Evolutionary conservation across 2,113 vertebrate genomes (phyloP).

Genomic region (Bungarus multicinctus): DNA sequence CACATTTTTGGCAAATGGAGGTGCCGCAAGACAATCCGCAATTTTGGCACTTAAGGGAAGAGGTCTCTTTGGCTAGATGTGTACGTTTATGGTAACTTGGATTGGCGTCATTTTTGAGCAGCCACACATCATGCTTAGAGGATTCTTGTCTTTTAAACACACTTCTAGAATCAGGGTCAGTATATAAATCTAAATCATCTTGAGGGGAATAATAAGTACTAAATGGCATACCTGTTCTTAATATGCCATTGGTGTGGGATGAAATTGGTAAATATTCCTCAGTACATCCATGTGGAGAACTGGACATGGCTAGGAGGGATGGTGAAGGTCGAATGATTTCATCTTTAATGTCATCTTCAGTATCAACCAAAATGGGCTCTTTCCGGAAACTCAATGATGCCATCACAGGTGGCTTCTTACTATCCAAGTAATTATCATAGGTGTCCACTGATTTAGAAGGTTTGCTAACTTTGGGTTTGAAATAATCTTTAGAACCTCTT

Average conservation of each 20-base stretch:
- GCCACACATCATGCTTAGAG: slow-evolving; percentile 69
- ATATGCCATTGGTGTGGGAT: slow-evolving; percentile 71
- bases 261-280: slow-evolving; percentile 83
- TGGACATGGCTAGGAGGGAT: slow-evolving; percentile 82
- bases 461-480: slow-evolving; percentile 85
- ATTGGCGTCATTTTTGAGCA: slow-evolving; percentile 69
- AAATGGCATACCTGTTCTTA: slow-evolving; percentile 73
- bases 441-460: slow-evolving; percentile 91
- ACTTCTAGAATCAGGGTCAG: slow-evolving; percentile 81
- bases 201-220: slow-evolving; percentile 84
- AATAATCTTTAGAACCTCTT: slow-evolving; percentile 81
- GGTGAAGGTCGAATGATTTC: slow-evolving; percentile 87
- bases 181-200: slow-evolving; percentile 94
- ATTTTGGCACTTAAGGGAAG: slow-evolving; percentile 86
- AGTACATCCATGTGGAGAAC: slow-evolving; percentile 79
- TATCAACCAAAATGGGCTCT: slow-evolving; percentile 81
- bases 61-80: slow-evolving; percentile 77
- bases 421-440: slow-evolving; percentile 90
- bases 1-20: slow-evolving; percentile 89
- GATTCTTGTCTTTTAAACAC: slow-evolving; percentile 78
- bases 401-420: slow-evolving; percentile 85
- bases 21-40: slow-evolving; percentile 83
- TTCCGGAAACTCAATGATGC: slow-evolving; percentile 88
- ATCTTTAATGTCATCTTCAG: slow-evolving; percentile 87
- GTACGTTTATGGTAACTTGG: slow-evolving; percentile 71